These are phyloP conservation scores for Ceratothoa steindachneri DNA, from an alignment of 2,888 invertebrate genomes.

Conservation along the genomic window DNA sequence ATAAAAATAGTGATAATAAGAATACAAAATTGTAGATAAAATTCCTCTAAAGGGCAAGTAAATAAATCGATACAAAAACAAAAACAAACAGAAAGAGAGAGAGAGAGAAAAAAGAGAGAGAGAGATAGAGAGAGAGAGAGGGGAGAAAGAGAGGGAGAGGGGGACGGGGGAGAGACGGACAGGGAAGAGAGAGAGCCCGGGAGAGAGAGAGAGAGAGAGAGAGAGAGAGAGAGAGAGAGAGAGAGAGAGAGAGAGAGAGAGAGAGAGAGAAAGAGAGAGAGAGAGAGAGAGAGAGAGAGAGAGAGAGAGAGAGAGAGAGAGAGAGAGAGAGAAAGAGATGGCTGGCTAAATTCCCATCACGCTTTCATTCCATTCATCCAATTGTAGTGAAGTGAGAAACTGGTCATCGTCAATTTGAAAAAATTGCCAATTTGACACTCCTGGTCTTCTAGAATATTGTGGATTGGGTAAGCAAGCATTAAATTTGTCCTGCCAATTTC, in stretches of 20 bases:
- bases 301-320: constrained; percentile 1
- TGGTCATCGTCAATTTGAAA: neutral
- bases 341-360: neutral
- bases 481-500: neutral
- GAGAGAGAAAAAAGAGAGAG: neutral
- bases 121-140: neutral
- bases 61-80: neutral
- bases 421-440: neutral
- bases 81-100: neutral
- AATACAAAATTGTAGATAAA: no score
- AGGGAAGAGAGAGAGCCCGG: neutral
- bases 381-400: neutral
- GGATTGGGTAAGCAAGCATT: neutral
- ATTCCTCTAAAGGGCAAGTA: no score
- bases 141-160: neutral
- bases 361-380: neutral
- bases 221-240: neutral
- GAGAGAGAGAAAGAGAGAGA: neutral
- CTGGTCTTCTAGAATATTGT: neutral
- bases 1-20: no score
- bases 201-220: neutral
- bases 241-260: neutral
- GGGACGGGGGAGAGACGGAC: neutral
- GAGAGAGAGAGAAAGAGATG: neutral
- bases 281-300: constrained; percentile 2